These are phyloP conservation scores for Drosophila ezoana DNA, from an alignment of 2,888 invertebrate genomes.

Conservation along the genomic window DNA sequence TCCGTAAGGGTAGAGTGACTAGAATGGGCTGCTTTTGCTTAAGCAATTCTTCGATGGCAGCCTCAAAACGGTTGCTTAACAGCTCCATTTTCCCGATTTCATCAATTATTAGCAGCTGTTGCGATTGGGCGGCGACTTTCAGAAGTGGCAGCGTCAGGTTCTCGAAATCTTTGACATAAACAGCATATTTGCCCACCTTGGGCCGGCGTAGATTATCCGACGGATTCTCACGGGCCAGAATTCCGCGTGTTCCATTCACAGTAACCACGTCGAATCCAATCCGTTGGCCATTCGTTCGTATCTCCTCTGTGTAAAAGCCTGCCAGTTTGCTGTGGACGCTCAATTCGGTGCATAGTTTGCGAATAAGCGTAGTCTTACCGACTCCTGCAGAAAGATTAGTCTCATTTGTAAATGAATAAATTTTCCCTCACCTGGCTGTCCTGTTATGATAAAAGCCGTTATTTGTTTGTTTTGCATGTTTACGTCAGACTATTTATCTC, in stretches of 20 bases:
- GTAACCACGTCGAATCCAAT: slow-evolving; percentile 89
- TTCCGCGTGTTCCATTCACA: slow-evolving; percentile 84
- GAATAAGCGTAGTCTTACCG: slow-evolving; percentile 89
- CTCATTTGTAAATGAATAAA: too few species aligned
- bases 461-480: slow-evolving; percentile 34
- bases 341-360: slow-evolving; percentile 82
- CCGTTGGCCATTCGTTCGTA: slow-evolving; percentile 85
- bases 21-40: slow-evolving; percentile 56
- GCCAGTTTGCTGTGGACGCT: slow-evolving; percentile 21
- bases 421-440: slow-evolving; percentile 46
- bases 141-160: slow-evolving; percentile 86
- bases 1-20: slow-evolving; percentile 74
- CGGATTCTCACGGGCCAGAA: slow-evolving; percentile 85
- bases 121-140: slow-evolving; percentile 8
- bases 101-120: slow-evolving; percentile 77
- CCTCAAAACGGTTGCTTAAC: slow-evolving; percentile 75
- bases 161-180: slow-evolving; percentile 87
- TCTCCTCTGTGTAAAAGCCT: slow-evolving; percentile 90
- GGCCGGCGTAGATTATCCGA: slow-evolving; percentile 50
- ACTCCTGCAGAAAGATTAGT: slow-evolving; percentile 84
- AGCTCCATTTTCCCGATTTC: slow-evolving; percentile 85
- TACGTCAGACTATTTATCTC: neutral
- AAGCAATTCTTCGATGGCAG: slow-evolving; percentile 50
- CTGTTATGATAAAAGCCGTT: slow-evolving; percentile 56
- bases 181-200: slow-evolving; percentile 88